These are phyloP conservation scores for Pelosia muscerda DNA, from an alignment of 2,888 invertebrate species.

Conservation along the genomic window DNA sequence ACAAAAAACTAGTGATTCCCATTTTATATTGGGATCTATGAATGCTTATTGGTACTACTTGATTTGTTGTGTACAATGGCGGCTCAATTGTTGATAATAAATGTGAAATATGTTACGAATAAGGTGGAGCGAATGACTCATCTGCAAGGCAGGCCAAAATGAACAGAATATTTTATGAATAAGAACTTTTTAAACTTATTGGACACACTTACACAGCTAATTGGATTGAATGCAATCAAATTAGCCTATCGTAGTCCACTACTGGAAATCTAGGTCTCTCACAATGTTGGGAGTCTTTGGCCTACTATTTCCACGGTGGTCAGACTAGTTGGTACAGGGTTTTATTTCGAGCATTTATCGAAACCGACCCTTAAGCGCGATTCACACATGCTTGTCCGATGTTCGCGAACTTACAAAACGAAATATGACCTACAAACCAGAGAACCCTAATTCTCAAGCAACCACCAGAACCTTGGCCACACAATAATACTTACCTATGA, in stretches of 20 bases:
- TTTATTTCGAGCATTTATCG: too few relatives aligned
- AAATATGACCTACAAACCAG: slow-evolving; percentile 17
- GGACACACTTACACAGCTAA: neutral
- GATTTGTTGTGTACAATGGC: slow-evolving; percentile 5
- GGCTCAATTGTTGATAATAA: slow-evolving; percentile 5
- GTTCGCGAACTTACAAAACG: neutral
- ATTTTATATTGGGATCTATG: slow-evolving; percentile 42
- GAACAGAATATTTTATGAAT: neutral
- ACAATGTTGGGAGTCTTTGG: too few relatives aligned
- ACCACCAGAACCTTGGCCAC: slow-evolving; percentile 59
- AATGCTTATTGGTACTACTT: slow-evolving; percentile 13
- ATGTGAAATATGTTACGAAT: neutral
- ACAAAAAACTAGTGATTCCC: slow-evolving; percentile 61
- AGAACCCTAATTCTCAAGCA: slow-evolving; percentile 54
- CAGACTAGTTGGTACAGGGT: too few relatives aligned
- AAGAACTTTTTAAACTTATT: neutral
- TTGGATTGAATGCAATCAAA: too few relatives aligned
- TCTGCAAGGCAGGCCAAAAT: neutral
- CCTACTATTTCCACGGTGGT: too few relatives aligned
- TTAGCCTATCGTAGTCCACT: too few relatives aligned
- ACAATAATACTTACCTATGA: slow-evolving; percentile 83
- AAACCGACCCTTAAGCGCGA: too few relatives aligned
- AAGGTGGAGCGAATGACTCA: neutral
- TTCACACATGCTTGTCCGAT: too few relatives aligned
- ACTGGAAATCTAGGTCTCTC: too few relatives aligned